Evolutionary conservation across 2,888 invertebrate genomes (phyloP), one percentile per base, ranked within the genome.

Genomic region (Orgyia antiqua): DNA sequence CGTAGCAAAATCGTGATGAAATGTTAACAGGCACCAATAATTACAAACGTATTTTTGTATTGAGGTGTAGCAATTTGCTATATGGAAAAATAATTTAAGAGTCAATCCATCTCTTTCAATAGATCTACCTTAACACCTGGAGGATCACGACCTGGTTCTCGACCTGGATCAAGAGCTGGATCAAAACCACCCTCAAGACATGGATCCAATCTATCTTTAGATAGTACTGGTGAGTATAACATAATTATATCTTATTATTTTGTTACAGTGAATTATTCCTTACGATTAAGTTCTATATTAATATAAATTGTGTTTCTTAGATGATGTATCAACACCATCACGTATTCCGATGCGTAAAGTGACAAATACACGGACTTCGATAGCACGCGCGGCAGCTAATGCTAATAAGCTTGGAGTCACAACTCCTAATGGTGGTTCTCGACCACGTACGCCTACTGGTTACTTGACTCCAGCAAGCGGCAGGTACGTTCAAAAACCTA

Each of bases 101-200:
- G n/a, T n/a, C n/a, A n/a, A n/a, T n/a, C n/a, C n/a, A n/a, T 28
- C 15, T 15, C 4, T 27, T 7, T 4, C 25, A 13, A 2, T 25
- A 90, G 92, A 64, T 90, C 90, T 27, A 90, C 90, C 13, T 69
- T 93, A 45, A 94, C 94, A 26, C 94, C 94, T 38, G 93, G 93
- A 60, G 93, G 93, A 29, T 93, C 93, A 30, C 90, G 96, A 65
- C 96, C 96, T 24, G 91, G 93, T 37, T 96, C 96, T 36, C 89
- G 96, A 57, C 94, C 96, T 24, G 92, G 93, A 17, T 95, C 95
- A 48, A 89, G 96, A 51, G 90, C 94, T 39, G 95, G 95, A 39
- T 95, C 95, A 42, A 96, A 97, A 75, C 97, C 97, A 45, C 94
- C 96, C 11, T 97, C 97, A 51, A 91, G 97, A 55, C 95, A 97